Conservation (phyloP, 2,888 invertebrate genomes). For the Mongoloraphidia duomilia region DNA sequence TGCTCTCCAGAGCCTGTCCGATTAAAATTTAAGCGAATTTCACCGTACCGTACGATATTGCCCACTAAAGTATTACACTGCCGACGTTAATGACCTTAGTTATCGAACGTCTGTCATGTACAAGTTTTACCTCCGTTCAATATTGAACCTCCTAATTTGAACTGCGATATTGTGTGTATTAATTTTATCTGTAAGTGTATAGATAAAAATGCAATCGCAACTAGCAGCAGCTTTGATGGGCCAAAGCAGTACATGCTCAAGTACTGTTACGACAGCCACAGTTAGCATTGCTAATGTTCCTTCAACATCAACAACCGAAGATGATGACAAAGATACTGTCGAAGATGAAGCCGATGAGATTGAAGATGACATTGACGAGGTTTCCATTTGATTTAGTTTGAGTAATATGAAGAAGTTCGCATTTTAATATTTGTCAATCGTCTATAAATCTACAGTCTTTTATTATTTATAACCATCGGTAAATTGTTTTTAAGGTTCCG, state of each 20-base stretch:
- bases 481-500: too few species aligned
- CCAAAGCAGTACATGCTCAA: constrained; percentile 20
- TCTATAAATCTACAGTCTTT: not conserved
- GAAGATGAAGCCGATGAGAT: constrained; percentile 39
- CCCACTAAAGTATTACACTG: too few species aligned
- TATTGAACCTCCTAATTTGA: too few species aligned
- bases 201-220: constrained; percentile 27
- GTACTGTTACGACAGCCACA: too few species aligned
- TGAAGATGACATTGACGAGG: constrained; percentile 43
- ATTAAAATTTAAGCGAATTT: too few species aligned
- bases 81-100: too few species aligned
- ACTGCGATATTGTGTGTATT: too few species aligned
- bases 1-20: too few species aligned
- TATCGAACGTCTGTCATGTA: too few species aligned
- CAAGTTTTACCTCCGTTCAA: too few species aligned
- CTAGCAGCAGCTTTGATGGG: constrained; percentile 31
- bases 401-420: constrained; percentile 10
- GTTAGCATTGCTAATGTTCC: constrained; percentile 20
- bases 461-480: not conserved
- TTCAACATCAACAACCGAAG: constrained; percentile 18
- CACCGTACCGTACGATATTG: too few species aligned
- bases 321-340: constrained; percentile 33
- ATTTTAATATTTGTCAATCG: constrained; percentile 1
- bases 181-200: too few species aligned
- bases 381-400: constrained; percentile 12